These are phyloP conservation scores for Heterotis niloticus DNA, from an alignment of 2,113 vertebrate genomes.

Conservation along the genomic window DNA sequence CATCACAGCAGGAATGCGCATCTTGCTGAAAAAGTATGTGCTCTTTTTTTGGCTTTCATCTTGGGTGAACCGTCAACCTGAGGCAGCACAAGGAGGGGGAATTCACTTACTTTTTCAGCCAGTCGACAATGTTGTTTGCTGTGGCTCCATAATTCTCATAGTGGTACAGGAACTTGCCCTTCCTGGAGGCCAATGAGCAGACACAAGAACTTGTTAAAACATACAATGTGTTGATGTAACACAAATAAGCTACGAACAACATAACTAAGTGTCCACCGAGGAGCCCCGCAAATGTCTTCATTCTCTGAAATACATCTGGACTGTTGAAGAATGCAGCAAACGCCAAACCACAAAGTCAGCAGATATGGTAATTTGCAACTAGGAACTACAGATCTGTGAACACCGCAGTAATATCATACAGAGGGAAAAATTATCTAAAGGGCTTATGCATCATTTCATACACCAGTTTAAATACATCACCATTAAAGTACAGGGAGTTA, in stretches of 20 bases:
- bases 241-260: no score
- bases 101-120: constrained; percentile 88
- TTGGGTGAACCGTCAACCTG: no score
- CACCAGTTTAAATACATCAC: constrained; percentile 2
- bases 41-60: no score
- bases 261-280: no score
- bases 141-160: constrained; percentile 91
- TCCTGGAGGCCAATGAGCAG: constrained; percentile 63
- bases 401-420: constrained; percentile 15
- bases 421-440: constrained; percentile 34
- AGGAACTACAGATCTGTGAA: constrained; percentile 36
- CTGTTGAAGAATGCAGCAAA: constrained; percentile 13
- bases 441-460: constrained; percentile 24
- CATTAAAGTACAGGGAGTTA: no score
- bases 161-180: constrained; percentile 90
- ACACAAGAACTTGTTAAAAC: no score
- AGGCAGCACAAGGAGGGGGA: background rate
- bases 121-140: constrained; percentile 86
- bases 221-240: no score
- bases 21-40: no score
- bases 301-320: constrained; percentile 28
- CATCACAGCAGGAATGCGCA: no score
- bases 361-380: constrained; percentile 35
- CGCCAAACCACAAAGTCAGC: background rate
- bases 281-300: no score